Percentiles rank a stretch among this genome's conserved stretches.
Conservation (phyloP, 2,888 invertebrate species). For the Spatulosminthurus flaviceps region DNA sequence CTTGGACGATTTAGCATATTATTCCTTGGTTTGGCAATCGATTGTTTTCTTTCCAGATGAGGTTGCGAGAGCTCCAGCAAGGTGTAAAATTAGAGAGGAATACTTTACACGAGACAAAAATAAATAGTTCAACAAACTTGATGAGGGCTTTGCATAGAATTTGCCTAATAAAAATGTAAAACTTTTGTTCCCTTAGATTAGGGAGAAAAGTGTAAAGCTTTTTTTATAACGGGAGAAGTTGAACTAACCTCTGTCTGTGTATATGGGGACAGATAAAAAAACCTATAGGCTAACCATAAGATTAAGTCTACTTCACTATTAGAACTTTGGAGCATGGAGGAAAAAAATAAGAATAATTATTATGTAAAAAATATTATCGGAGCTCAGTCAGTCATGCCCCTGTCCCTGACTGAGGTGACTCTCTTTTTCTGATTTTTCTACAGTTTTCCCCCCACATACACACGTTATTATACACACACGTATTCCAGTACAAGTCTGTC, state of each 20-base stretch:
- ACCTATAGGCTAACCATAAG: background rate
- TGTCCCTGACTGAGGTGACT: conserved; percentile 25
- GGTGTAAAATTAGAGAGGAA: background rate
- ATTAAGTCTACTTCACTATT: conserved; percentile 1
- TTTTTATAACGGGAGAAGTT: conserved; percentile 6
- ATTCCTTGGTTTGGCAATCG: too few relatives aligned
- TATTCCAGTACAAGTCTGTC: conserved; percentile 41
- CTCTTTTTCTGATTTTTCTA: too few relatives aligned
- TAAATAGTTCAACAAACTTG: conserved; percentile 30
- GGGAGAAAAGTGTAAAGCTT: conserved; percentile 20
- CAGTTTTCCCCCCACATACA: background rate
- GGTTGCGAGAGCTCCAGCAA: background rate
- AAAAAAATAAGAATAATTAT: conserved; percentile 6
- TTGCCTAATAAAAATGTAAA: background rate
- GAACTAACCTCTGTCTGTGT: conserved; percentile 41
- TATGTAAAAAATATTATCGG: conserved; percentile 34
- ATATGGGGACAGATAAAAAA: background rate
- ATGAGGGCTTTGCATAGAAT: conserved; percentile 22
- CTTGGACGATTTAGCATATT: too few relatives aligned
- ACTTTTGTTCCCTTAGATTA: background rate
- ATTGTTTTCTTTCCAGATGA: background rate
- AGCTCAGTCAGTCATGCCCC: background rate
- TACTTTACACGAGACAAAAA: background rate
- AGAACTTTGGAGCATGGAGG: conserved; percentile 1
- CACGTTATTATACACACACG: conserved; percentile 18